Base-by-base conservation (phyloP, 1,140 invertebrate species). In the Cydia strobilella region DNA sequence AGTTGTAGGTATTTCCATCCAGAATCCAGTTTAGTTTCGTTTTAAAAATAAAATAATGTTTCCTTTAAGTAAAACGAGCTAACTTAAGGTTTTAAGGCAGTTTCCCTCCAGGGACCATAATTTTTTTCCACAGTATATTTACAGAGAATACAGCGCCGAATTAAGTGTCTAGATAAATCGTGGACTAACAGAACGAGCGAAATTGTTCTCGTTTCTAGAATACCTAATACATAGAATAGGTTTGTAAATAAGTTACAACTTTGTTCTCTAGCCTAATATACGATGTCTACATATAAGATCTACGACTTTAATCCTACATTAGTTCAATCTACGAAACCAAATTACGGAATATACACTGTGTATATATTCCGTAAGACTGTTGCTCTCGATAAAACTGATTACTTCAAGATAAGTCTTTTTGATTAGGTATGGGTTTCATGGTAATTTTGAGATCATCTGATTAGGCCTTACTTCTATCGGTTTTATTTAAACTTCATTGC, bases 111-210 rank as follows among this genome's bases (percentile, higher is more conserved):
- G n/a, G n/a, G n/a, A n/a, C n/a, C n/a, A n/a, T n/a, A n/a, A n/a
- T n/a, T n/a, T n/a, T n/a, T n/a, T n/a, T n/a, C n/a, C n/a, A n/a
- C n/a, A n/a, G n/a, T n/a, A n/a, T 51, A 51, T 51, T 51, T 51
- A 18, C n/a, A 51, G 5, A 51, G 48, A 51, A 51, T 48, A 48
- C 15, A 7, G 48, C n/a, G n/a, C n/a, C 48, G 48, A 51, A 18
- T 51, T 51, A n/a, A 51, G 48, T n/a, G 48, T 6, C n/a, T 51
- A 20, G 10, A 59, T 59, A 59, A 59, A 59, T 59, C 54, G 54
- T 10, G 54, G 54, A 7, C 20, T 23, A 59, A 59, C 5, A 23
- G 54, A 59, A 23, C 48, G 54, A 12, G 54, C 54, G 20, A 59
- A 12, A 45, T 23, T 54, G 20, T 23, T 59, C 20, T 23, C 7